phyloP scores from a whole-genome alignment of 2,888 invertebrate genomes.

The Drepana falcataria region DNA sequence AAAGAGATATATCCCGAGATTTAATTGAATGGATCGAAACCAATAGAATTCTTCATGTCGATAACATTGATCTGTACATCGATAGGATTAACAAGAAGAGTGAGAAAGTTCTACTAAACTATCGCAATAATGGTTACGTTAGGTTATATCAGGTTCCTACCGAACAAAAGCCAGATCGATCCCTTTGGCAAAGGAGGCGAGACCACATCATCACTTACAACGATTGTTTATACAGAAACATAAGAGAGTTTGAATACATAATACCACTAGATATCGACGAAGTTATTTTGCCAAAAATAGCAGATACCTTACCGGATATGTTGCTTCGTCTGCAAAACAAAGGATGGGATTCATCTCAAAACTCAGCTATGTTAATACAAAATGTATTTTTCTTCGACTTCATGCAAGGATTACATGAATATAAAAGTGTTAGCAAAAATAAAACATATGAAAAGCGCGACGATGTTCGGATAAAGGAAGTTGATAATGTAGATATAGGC shows the following conservation, averaged over 20 bases:
- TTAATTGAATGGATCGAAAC: slow-evolving; percentile 86
- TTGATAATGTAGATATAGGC: slow-evolving; percentile 38
- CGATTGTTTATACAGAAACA: slow-evolving; percentile 86
- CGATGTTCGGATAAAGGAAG: slow-evolving; percentile 52
- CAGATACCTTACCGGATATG: slow-evolving; percentile 78
- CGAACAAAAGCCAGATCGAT: slow-evolving; percentile 55
- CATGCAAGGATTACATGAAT: slow-evolving; percentile 51
- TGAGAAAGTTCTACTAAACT: slow-evolving; percentile 75
- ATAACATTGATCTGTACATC: slow-evolving; percentile 82
- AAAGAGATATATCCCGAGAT: slow-evolving; percentile 78
- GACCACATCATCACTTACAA: slow-evolving; percentile 87
- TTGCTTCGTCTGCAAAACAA: slow-evolving; percentile 60
- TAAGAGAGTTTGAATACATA: slow-evolving; percentile 80
- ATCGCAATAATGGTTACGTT: slow-evolving; percentile 68
- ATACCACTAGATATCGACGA: slow-evolving; percentile 87
- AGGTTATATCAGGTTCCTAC: slow-evolving; percentile 75
- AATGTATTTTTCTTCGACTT: slow-evolving; percentile 85
- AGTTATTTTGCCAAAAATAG: slow-evolving; percentile 82
- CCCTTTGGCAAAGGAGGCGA: slow-evolving; percentile 82
- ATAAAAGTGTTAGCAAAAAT: slow-evolving; percentile 32
- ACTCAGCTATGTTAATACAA: slow-evolving; percentile 80
- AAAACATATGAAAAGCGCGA: slow-evolving; percentile 63
- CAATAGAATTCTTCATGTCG: slow-evolving; percentile 82
- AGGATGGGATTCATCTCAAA: slow-evolving; percentile 65
- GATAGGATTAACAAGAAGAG: slow-evolving; percentile 78